A percentile compares a stretch with the other conserved stretches of the same genome.
Evolutionary conservation across 2,888 invertebrate genomes (phyloP).

Genomic region (Buathra laborator): DNA sequence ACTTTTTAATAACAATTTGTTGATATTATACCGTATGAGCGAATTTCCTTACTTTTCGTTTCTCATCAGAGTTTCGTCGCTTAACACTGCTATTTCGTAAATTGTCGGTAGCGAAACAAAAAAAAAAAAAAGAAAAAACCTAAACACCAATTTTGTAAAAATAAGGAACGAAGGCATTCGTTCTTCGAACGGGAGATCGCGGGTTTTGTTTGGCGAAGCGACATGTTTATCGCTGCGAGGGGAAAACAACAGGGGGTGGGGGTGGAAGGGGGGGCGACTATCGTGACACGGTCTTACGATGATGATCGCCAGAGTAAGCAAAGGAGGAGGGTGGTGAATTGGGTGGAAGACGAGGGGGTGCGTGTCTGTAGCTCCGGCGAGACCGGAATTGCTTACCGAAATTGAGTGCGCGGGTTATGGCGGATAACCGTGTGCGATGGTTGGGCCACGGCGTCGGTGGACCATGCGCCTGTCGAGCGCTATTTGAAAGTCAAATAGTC

Average conservation of each 20-base stretch:
- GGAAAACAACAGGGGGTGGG: not conserved
- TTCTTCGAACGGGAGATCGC: not conserved
- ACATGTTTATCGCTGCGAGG: slow-evolving; percentile 1
- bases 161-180: not conserved
- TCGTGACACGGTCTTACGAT: slow-evolving; percentile 15
- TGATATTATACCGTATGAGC: too few relatives aligned
- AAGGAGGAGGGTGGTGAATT: slow-evolving; percentile 3
- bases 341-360: slow-evolving; percentile 1
- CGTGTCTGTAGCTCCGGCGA: slow-evolving; percentile 25
- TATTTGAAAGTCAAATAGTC: slow-evolving; percentile 72
- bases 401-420: slow-evolving; percentile 77
- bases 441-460: slow-evolving; percentile 36
- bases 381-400: slow-evolving; percentile 76
- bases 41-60: too few relatives aligned
- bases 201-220: not conserved
- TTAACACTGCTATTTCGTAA: too few relatives aligned
- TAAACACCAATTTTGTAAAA: too few relatives aligned
- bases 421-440: slow-evolving; percentile 47
- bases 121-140: too few relatives aligned
- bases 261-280: not conserved
- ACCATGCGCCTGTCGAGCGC: slow-evolving; percentile 46
- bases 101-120: too few relatives aligned
- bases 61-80: too few relatives aligned
- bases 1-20: too few relatives aligned
- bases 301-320: not conserved